Percentiles rank a stretch among this genome's conserved stretches.
Conservation (phyloP, 2,797 vertebrate species). For the Columba guinea region DNA sequence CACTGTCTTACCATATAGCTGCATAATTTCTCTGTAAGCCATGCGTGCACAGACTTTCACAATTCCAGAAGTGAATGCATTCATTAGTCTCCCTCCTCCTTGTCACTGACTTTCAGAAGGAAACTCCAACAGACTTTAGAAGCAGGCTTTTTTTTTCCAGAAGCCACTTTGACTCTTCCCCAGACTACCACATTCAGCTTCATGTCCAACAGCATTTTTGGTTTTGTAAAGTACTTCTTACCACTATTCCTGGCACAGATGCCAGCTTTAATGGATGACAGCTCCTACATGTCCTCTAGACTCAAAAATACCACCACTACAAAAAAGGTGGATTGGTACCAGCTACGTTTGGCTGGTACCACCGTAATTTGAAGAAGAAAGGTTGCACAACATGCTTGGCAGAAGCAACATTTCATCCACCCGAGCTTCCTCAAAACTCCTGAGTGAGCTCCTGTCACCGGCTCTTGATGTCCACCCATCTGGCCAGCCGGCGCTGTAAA, state of each 20-base stretch:
- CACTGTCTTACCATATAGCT: accelerated
- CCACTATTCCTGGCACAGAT: not conserved
- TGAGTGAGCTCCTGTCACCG: not conserved
- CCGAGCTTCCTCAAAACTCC: not conserved
- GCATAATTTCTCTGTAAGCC: not conserved
- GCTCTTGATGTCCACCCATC: not conserved
- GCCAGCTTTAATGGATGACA: not conserved
- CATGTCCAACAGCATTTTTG: not conserved
- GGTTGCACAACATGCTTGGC: not conserved
- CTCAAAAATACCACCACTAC: not conserved
- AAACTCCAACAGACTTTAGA: not conserved
- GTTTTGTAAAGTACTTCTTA: not conserved
- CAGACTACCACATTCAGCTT: not conserved
- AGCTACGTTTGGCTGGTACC: not conserved
- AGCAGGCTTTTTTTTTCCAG: not conserved
- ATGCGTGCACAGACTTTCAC: not conserved
- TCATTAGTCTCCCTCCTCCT: not conserved
- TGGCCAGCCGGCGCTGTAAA: not conserved
- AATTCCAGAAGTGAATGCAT: not conserved
- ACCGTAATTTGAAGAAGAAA: not conserved
- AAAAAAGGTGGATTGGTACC: not conserved
- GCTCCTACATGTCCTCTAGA: not conserved
- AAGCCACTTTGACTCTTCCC: not conserved
- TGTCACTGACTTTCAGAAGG: not conserved
- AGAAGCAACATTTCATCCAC: not conserved